phyloP scores from a whole-genome alignment of 2,113 vertebrate species.

The Phaethornis superciliosus region DNA sequence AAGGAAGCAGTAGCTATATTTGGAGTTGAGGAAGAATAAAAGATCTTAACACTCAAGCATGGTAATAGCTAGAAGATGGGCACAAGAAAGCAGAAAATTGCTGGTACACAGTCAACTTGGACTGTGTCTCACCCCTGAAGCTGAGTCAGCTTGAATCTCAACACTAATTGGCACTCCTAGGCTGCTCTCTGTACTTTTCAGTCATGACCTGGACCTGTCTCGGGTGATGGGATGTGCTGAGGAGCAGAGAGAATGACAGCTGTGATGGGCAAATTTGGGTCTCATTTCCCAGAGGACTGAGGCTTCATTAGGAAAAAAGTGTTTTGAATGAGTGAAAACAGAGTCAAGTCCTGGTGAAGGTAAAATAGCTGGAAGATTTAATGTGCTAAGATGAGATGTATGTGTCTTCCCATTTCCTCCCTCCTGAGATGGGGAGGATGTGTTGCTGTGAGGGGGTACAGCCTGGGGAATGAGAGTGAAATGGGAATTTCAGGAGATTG shows the following conservation, averaged over 20 bases:
- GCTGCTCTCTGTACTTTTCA: background rate
- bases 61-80: background rate
- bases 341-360: background rate
- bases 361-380: background rate
- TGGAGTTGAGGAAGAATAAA: background rate
- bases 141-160: slow-evolving; percentile 23
- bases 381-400: background rate
- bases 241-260: background rate
- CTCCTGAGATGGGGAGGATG: background rate
- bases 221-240: background rate
- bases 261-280: background rate
- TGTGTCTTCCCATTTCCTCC: background rate
- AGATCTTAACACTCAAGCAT: background rate
- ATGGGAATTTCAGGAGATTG: background rate
- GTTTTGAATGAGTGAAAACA: background rate
- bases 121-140: background rate
- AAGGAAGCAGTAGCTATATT: slow-evolving; percentile 15
- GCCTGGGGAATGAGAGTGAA: background rate
- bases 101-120: background rate
- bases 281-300: background rate
- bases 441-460: background rate
- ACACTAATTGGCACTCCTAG: slow-evolving; percentile 7
- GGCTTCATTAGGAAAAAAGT: background rate
- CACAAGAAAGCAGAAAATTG: slow-evolving; percentile 18
- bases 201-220: background rate